A percentile compares a stretch with the other conserved stretches of the same genome.
Evolutionary conservation across 2,888 invertebrate genomes (phyloP).

Genomic region (Papilio gigon): DNA sequence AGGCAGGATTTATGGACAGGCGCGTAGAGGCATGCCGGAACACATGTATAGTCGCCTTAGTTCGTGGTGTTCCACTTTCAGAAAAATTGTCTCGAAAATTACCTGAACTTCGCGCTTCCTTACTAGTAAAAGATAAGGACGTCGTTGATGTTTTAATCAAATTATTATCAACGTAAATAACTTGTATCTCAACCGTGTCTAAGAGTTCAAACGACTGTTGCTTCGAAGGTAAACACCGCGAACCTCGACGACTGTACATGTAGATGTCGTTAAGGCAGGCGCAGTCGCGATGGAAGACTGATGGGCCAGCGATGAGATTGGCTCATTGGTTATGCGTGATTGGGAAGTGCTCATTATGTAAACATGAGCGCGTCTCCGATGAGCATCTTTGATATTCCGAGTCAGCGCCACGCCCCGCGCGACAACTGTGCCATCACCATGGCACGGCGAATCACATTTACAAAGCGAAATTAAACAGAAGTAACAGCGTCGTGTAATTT

Average conservation of each 20-base stretch:
- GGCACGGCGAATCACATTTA: too few species aligned
- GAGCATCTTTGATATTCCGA: background rate
- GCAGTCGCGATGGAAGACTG: constrained; percentile 12
- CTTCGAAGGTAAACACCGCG: background rate
- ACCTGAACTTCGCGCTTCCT: background rate
- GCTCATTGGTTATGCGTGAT: constrained; percentile 20
- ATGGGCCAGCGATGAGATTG: constrained; percentile 11
- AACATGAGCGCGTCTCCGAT: background rate
- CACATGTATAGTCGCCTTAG: background rate
- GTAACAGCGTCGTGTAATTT: too few species aligned
- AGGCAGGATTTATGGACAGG: constrained; percentile 22
- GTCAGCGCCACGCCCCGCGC: constrained; percentile 1
- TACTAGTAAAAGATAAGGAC: background rate
- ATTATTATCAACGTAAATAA: too few species aligned
- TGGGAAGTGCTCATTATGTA: constrained; percentile 13
- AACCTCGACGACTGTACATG: background rate
- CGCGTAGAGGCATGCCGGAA: constrained; percentile 31
- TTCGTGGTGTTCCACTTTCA: background rate
- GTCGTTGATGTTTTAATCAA: background rate
- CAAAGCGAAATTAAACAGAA: too few species aligned
- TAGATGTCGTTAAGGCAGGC: background rate
- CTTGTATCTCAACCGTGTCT: too few species aligned
- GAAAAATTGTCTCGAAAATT: background rate
- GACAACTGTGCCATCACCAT: too few species aligned
- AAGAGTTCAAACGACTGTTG: too few species aligned